Evolutionary conservation across 2,797 vertebrate genomes (phyloP), one percentile per base, ranked within the genome.

Genomic region (Neosalanx taihuensis): DNA sequence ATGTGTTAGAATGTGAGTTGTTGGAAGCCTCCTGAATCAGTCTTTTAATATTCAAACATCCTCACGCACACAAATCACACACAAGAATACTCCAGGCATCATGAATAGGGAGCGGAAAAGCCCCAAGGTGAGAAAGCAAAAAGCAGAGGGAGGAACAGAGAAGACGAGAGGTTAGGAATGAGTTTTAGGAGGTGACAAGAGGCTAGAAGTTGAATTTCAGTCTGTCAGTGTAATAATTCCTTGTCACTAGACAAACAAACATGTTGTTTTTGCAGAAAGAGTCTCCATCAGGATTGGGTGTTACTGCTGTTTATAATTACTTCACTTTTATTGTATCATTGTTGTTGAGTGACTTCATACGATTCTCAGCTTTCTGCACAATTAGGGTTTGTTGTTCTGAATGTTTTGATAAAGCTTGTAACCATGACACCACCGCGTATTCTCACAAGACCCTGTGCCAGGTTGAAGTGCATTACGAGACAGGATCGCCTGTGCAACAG

Each of bases 191-290:
- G 23, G 51, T 64, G 56, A 70, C 80, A 33, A 4, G n/a, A 76
- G 57, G 71, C 71, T 64, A 18, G 59, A 81, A 75, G 71, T 68
- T 73, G 72, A 68, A 69, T 80, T 83, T 76, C 72, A 76, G 65
- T 41, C 37, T 41, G 37, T 9, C 37, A 41, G 37, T 9, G 6
- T 9, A 41, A 41, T 41, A 6, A 41, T 41, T 41, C 6, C 37
- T 41, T 0, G 67, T 77, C 70, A 10, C 49, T 64, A 81, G 84
- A 85, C 78, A 88, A 87, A 87, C 83, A 86, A 86, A 86, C 81
- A 84, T 77, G 82, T 46, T 61, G 12, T 84, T 87, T 86, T 74
- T 81, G 65, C 76, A 29, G 31, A 62, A 31, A 17, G 15, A 9
- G 41, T 41, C 23, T 49, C 37, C 41, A n/a, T 29, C 7, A 20